Percentiles rank a stretch among this genome's conserved stretches.
phyloP scores from a whole-genome alignment of 2,888 invertebrate species.

The Hypena proboscidalis region DNA sequence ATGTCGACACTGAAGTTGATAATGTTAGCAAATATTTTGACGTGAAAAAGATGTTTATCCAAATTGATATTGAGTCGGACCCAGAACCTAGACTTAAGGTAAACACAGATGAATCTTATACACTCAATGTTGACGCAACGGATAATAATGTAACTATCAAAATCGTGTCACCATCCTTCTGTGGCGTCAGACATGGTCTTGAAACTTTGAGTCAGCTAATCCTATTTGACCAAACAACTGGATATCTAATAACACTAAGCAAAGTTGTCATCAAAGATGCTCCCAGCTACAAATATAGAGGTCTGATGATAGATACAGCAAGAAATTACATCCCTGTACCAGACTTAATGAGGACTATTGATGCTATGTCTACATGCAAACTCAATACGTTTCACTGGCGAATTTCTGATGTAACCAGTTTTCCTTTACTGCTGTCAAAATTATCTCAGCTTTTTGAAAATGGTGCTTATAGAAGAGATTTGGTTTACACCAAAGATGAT shows the following conservation, averaged over 20 bases:
- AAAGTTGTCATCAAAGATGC: constrained; percentile 88
- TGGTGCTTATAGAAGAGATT: constrained; percentile 92
- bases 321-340: constrained; percentile 93
- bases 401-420: constrained; percentile 94
- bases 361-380: constrained; percentile 94
- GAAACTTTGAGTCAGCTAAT: constrained; percentile 91
- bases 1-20: constrained; percentile 36
- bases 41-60: constrained; percentile 63
- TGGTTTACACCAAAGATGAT: constrained; percentile 89
- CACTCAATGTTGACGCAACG: constrained; percentile 81
- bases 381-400: constrained; percentile 97
- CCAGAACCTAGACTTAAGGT: constrained; percentile 85
- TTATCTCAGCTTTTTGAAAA: constrained; percentile 90
- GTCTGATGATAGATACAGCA: constrained; percentile 95
- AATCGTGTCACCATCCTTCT: constrained; percentile 86
- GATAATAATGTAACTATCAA: constrained; percentile 76
- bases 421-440: constrained; percentile 90
- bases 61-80: constrained; percentile 82
- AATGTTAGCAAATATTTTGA: constrained; percentile 43
- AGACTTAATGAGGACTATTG: constrained; percentile 89
- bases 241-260: constrained; percentile 86
- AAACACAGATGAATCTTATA: constrained; percentile 90
- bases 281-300: constrained; percentile 91
- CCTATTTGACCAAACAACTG: constrained; percentile 88
- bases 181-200: constrained; percentile 90